Percentiles rank a stretch among this genome's conserved stretches.
phyloP scores from a whole-genome alignment of 2,113 vertebrate species.

The Spilogale gracilis region DNA sequence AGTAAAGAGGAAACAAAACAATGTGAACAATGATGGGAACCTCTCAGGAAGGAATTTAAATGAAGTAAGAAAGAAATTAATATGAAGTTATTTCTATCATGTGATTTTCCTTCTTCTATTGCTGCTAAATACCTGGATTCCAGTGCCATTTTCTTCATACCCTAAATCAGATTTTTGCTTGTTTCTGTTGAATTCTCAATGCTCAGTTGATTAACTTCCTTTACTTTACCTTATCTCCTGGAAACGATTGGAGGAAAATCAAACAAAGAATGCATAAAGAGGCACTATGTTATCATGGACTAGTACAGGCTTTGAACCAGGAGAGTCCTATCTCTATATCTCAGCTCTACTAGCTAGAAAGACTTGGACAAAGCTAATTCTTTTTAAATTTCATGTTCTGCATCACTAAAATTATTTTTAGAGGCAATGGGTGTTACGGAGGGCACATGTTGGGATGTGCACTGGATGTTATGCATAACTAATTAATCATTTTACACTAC shows the following conservation, averaged over 20 bases:
- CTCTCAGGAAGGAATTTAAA: conserved; percentile 26
- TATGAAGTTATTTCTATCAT: not conserved
- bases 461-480: too few species aligned
- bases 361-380: not conserved
- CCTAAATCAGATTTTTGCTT: not conserved
- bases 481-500: too few species aligned
- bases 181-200: conserved; percentile 2
- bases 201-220: not conserved
- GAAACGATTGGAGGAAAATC: not conserved
- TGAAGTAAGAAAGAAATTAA: conserved; percentile 2
- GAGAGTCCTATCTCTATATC: not conserved
- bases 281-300: not conserved
- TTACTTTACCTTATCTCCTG: not conserved
- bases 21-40: not conserved
- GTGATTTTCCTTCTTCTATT: not conserved
- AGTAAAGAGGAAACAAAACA: not conserved
- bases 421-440: too few species aligned
- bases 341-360: not conserved
- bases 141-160: not conserved
- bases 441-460: too few species aligned
- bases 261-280: not conserved
- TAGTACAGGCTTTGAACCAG: not conserved
- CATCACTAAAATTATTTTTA: not conserved
- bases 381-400: conserved; percentile 13
- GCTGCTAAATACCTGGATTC: not conserved